These are phyloP conservation scores for Phoenoteleia sp. DNA, from an alignment of 2,888 invertebrate genomes.

Conservation along the genomic window DNA sequence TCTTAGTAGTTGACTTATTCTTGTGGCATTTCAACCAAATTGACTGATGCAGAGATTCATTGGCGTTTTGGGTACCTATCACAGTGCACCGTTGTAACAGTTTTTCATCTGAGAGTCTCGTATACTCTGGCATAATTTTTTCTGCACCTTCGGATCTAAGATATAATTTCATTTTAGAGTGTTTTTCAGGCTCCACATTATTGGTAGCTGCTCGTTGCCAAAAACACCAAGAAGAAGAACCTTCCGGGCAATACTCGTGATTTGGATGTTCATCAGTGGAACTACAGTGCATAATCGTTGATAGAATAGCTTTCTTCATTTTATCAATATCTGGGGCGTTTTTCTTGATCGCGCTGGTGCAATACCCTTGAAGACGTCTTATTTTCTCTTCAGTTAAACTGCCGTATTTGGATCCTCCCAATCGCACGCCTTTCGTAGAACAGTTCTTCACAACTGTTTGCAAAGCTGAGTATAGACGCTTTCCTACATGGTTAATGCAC, in stretches of 20 bases:
- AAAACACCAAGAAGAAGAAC: too few species aligned
- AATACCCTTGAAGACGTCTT: background rate
- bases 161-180: background rate
- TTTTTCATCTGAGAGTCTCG: background rate
- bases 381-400: slow-evolving; percentile 1
- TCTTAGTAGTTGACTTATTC: background rate
- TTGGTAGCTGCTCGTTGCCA: too few species aligned
- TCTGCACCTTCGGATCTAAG: background rate
- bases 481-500: background rate
- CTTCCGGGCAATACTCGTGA: too few species aligned
- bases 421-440: background rate
- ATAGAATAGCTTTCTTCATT: too few species aligned
- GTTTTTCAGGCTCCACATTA: too few species aligned
- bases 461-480: background rate
- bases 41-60: background rate
- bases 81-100: background rate
- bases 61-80: background rate
- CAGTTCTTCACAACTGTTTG: background rate
- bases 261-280: too few species aligned
- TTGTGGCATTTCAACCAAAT: slow-evolving; percentile 5
- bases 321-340: background rate
- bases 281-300: too few species aligned
- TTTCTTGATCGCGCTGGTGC: background rate
- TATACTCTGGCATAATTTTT: background rate
- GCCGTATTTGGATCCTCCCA: background rate